phyloP scores from a whole-genome alignment of 2,113 vertebrate genomes.

The Istiophorus platypterus region DNA sequence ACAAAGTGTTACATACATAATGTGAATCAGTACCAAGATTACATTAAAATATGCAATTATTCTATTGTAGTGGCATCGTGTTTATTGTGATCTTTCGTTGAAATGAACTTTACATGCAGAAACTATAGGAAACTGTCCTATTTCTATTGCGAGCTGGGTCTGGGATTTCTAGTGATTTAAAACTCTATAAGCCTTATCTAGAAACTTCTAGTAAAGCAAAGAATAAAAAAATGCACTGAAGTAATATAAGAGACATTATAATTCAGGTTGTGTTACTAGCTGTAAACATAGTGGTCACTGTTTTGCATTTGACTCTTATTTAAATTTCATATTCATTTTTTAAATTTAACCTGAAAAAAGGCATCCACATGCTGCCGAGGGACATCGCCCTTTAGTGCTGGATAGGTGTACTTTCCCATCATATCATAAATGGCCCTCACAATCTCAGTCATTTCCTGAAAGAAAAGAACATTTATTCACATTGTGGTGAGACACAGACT shows the following conservation, averaged over 20 bases:
- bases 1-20: neutral
- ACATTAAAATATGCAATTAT: neutral
- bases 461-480: conserved; percentile 1
- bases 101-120: neutral
- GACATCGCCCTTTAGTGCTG: conserved; percentile 94
- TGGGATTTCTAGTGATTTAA: neutral
- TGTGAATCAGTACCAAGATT: neutral
- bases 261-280: neutral
- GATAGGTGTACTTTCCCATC: conserved; percentile 99
- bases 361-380: conserved; percentile 95
- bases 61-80: neutral
- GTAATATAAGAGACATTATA: conserved; percentile 9
- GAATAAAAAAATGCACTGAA: too few relatives aligned
- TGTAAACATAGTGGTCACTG: too few relatives aligned
- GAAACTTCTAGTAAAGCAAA: neutral
- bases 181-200: neutral
- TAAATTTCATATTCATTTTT: neutral
- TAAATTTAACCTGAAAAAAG: conserved; percentile 92
- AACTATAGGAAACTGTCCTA: too few relatives aligned
- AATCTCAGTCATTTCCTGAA: conserved; percentile 97
- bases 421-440: conserved; percentile 98
- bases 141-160: too few relatives aligned
- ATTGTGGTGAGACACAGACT: neutral
- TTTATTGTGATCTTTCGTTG: neutral
- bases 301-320: neutral